Conservation (phyloP, 2,113 vertebrate species). For the Syngnathus typhle region DNA sequence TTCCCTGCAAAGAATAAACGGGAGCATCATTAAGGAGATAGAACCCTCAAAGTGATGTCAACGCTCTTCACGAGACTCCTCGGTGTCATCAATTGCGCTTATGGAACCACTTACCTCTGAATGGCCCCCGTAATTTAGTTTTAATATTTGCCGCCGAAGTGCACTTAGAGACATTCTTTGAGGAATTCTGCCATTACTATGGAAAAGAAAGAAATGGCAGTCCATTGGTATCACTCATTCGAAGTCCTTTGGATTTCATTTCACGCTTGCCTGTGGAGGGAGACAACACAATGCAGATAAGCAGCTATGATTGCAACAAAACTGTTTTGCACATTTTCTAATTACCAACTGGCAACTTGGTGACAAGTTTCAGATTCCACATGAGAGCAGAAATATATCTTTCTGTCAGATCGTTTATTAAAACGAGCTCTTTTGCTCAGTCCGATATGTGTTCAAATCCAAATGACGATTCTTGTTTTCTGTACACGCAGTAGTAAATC, state of each 20-base stretch:
- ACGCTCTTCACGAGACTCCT: slow-evolving; percentile 51
- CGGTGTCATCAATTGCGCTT: slow-evolving; percentile 64
- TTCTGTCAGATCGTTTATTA: too few relatives aligned
- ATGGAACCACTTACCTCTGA: slow-evolving; percentile 66
- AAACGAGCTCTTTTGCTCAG: too few relatives aligned
- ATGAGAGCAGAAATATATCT: too few relatives aligned
- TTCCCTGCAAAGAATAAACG: slow-evolving; percentile 58
- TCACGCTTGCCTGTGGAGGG: too few relatives aligned
- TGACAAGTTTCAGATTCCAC: too few relatives aligned
- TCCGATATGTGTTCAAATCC: too few relatives aligned
- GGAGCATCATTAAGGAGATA: slow-evolving; percentile 61
- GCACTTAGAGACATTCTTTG: slow-evolving; percentile 56
- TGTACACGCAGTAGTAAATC: not conserved
- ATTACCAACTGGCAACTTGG: too few relatives aligned
- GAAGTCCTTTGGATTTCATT: not conserved
- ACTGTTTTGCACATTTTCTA: too few relatives aligned
- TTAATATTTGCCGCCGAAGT: slow-evolving; percentile 71
- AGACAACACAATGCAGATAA: too few relatives aligned
- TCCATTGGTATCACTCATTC: not conserved
- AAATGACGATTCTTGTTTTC: not conserved
- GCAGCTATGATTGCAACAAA: too few relatives aligned
- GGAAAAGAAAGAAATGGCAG: not conserved
- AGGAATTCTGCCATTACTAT: slow-evolving; percentile 35
- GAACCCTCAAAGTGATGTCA: slow-evolving; percentile 65
- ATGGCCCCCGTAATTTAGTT: slow-evolving; percentile 63